These are phyloP conservation scores for Dermochelys coriacea DNA, from an alignment of 2,797 vertebrate species.

Conservation along the genomic window DNA sequence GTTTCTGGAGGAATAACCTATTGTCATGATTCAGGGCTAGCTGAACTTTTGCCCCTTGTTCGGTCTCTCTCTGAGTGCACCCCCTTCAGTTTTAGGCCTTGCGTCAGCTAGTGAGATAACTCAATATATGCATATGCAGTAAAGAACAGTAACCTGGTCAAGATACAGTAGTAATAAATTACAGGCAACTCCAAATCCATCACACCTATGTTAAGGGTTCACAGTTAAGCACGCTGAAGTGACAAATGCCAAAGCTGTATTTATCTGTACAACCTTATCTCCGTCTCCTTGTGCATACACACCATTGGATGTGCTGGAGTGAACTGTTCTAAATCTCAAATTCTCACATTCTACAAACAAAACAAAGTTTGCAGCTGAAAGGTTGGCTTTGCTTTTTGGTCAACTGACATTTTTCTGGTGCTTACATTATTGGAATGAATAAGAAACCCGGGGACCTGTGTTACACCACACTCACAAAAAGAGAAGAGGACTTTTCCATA, in stretches of 20 bases:
- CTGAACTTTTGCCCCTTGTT: neutral
- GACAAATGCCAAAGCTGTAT: neutral
- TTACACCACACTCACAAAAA: neutral
- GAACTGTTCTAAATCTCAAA: neutral
- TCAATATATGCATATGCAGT: neutral
- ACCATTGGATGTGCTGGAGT: neutral
- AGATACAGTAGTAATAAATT: neutral
- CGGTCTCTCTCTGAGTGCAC: neutral
- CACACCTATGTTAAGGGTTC: neutral
- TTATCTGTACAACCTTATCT: neutral
- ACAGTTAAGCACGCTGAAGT: neutral
- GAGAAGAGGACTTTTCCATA: neutral
- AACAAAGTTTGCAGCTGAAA: neutral
- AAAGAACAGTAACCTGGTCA: neutral
- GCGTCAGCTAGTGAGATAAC: neutral
- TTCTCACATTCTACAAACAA: neutral
- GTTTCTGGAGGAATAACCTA: neutral
- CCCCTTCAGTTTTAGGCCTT: neutral
- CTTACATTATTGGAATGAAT: neutral
- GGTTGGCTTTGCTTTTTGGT: neutral
- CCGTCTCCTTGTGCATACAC: neutral
- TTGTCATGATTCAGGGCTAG: neutral
- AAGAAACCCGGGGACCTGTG: too few species aligned
- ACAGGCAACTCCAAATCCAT: neutral
- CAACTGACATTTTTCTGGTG: neutral